Percentiles rank a stretch among this genome's conserved stretches.
Evolutionary conservation across 2,113 vertebrate species (phyloP).

Genomic region (Hassar affinis): DNA sequence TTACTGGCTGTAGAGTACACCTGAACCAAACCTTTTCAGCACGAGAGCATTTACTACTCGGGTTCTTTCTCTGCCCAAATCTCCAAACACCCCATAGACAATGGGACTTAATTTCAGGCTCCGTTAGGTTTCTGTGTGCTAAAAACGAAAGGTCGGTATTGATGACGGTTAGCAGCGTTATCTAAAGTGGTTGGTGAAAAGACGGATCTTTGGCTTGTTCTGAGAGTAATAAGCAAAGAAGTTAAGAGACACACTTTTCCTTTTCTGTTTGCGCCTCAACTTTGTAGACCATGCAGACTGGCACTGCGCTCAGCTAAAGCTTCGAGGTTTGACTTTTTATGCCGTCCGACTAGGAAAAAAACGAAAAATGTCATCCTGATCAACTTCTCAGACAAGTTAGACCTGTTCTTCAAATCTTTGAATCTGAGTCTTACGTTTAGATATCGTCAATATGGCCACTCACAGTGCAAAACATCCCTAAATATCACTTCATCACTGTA

Average conservation of each 20-base stretch:
- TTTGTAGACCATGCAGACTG: background rate
- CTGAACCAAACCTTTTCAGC: slow-evolving; percentile 6
- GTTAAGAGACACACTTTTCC: background rate
- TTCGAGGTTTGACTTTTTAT: background rate
- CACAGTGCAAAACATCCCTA: background rate
- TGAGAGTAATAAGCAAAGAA: slow-evolving; percentile 1
- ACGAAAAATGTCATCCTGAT: background rate
- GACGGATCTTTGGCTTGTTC: background rate
- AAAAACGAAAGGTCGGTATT: slow-evolving; percentile 35
- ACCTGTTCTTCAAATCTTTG: background rate
- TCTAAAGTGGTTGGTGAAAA: slow-evolving; percentile 24
- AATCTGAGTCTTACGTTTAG: background rate
- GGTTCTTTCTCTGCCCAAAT: slow-evolving; percentile 41
- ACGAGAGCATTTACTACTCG: background rate
- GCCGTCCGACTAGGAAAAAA: background rate
- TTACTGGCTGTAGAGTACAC: slow-evolving; percentile 19
- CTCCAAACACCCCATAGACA: slow-evolving; percentile 47
- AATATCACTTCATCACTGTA: too few relatives aligned
- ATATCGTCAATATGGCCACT: background rate
- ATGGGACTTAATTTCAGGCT: slow-evolving; percentile 55
- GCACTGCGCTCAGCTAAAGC: background rate
- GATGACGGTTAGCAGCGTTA: slow-evolving; percentile 41
- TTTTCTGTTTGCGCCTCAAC: background rate
- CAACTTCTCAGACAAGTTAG: background rate
- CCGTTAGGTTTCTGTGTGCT: slow-evolving; percentile 54